Conservation (phyloP, 2,888 invertebrate species). For the Melinaea marsaeus region DNA sequence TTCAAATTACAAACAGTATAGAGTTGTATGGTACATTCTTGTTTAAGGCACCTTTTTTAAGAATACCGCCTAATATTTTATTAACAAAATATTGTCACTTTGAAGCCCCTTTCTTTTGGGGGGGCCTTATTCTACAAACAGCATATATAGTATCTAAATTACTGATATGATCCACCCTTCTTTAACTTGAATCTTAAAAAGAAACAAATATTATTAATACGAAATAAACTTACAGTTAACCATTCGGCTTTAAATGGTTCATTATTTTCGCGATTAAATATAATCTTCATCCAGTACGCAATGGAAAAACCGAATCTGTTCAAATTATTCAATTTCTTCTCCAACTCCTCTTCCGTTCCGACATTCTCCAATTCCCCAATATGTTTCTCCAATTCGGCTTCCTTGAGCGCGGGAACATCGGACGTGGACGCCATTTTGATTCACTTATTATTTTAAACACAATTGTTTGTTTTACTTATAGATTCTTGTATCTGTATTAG, state of each 20-base stretch:
- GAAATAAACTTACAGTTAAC: slow-evolving; percentile 54
- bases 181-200: no score
- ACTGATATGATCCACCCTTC: no score
- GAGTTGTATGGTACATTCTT: no score
- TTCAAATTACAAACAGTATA: no score
- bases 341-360: slow-evolving; percentile 51
- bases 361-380: slow-evolving; percentile 48
- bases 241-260: slow-evolving; percentile 61
- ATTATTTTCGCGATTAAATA: slow-evolving; percentile 52
- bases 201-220: slow-evolving; percentile 3
- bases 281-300: slow-evolving; percentile 57
- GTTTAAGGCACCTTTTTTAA: no score
- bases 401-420: slow-evolving; percentile 31
- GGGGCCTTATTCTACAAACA: no score
- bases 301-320: slow-evolving; percentile 51
- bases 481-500: no score
- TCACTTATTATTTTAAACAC: slow-evolving; percentile 11
- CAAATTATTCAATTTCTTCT: slow-evolving; percentile 44
- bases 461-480: no score
- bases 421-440: slow-evolving; percentile 49
- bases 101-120: no score
- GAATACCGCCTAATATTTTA: no score
- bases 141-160: no score
- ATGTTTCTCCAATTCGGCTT: slow-evolving; percentile 50
- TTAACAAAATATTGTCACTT: no score